Base-by-base conservation (phyloP, 2,888 invertebrate species). In the Apamea monoglypha region DNA sequence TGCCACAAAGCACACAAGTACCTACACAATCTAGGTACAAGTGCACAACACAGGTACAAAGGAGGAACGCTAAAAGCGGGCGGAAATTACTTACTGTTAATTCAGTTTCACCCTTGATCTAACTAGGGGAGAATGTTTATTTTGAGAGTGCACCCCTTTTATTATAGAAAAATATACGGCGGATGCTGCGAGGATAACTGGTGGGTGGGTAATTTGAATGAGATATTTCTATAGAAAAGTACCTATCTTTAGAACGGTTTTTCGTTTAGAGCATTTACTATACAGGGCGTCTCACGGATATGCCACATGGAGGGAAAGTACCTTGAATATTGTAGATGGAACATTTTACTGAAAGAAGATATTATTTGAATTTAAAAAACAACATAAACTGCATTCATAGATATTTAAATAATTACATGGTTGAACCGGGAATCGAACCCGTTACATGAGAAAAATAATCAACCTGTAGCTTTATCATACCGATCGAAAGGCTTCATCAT, bases 71-170 rank as follows among this genome's bases (percentile, higher is more conserved):
- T 84, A 77, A 77, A 80, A 77, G 87, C 84, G 59, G 8, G 56
- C 72, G 84, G 85, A 80, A 80, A 84, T 80, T 61, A 77, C 63
- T 16, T 61, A 77, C 63, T 16, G 40, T 12, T 87, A 85, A 85
- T 77, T 84, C 29, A 82, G 40, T 85, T 85, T 77, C 44, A 18
- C 32, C 40, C 14, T 63, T 72, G 76, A 75, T 73, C 74, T 68
- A 50, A 47, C 50, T 68, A 59, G 47, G 14, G 40, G 36, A 21
- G 32, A 64, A 29, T 21, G 56, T 67, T 72, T 78, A 82, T 83
- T 79, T 74, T 64, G 40, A 83, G 53, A 79, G 74, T 78, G 74
- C 72, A 75, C 14, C 53, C 44, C 2, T 72, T 21, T 36, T 69
- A 32, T 5, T 7, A 56, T 59, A 40, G 25, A 40, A 44, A 40